Percentiles rank a stretch among this genome's conserved stretches.
Conservation (phyloP, 2,888 invertebrate species). For the Asteroscopus sphinx region DNA sequence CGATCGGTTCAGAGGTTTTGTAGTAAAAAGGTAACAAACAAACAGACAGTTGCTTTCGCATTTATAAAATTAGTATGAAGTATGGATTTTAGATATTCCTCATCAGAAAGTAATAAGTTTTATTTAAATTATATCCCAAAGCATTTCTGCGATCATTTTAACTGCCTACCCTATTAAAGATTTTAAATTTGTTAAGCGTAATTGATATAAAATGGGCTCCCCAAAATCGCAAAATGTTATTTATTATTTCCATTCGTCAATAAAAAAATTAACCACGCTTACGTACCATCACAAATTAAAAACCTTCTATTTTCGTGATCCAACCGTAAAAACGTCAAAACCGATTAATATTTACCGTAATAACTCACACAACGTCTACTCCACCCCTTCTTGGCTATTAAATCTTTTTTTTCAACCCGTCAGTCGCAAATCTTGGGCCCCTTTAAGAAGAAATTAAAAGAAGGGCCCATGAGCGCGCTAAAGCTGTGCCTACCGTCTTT, state of each 20-base stretch:
- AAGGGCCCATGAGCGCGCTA: constrained; percentile 77
- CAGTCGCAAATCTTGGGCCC: constrained; percentile 78
- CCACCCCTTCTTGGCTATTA: constrained; percentile 72
- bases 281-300: constrained; percentile 14
- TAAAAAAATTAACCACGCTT: constrained; percentile 19
- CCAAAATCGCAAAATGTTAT: neutral
- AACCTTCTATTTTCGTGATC: constrained; percentile 14
- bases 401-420: constrained; percentile 76
- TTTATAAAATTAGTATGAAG: no score
- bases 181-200: neutral
- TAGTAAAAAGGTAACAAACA: no score
- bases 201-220: neutral
- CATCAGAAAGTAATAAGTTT: no score
- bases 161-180: neutral
- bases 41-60: no score
- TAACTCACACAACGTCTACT: constrained; percentile 74
- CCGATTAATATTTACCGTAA: constrained; percentile 82
- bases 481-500: constrained; percentile 73
- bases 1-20: no score
- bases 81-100: no score
- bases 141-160: neutral
- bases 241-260: constrained; percentile 3
- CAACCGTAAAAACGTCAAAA: constrained; percentile 67
- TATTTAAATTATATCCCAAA: no score
- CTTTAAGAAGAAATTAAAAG: constrained; percentile 84